Evolutionary conservation across 2,113 vertebrate species (phyloP).

Genomic region (Otus sunia): DNA sequence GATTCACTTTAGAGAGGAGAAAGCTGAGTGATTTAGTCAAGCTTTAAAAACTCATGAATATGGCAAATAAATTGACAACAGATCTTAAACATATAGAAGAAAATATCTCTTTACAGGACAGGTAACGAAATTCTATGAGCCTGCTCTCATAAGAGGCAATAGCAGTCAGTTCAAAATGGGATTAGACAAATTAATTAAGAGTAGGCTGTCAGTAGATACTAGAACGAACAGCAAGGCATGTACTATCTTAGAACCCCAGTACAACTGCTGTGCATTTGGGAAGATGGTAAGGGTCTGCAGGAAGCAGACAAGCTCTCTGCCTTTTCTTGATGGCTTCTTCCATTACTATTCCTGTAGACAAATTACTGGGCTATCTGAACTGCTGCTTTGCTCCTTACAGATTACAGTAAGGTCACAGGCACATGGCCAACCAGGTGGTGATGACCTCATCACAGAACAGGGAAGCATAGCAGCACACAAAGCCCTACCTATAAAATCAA

Average conservation of each 20-base stretch:
- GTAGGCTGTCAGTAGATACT: not conserved
- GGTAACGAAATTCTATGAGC: not conserved
- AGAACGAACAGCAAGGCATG: not conserved
- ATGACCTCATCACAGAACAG: not conserved
- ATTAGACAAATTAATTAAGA: not conserved
- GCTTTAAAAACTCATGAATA: not conserved
- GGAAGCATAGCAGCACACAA: not conserved
- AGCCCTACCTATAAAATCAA: not conserved
- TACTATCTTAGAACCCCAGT: not conserved
- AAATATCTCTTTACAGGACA: not conserved
- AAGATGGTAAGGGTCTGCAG: not conserved
- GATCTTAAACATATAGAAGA: not conserved
- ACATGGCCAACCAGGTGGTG: rapidly evolving
- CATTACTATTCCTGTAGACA: not conserved
- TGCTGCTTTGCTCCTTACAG: not conserved
- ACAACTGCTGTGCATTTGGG: not conserved
- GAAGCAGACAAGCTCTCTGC: not conserved
- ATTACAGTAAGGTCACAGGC: not conserved
- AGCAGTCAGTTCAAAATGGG: not conserved
- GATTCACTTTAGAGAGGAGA: not conserved
- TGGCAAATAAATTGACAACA: not conserved
- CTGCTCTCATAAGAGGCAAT: not conserved
- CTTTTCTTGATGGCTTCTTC: not conserved
- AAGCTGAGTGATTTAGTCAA: not conserved
- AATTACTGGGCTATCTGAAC: not conserved